phyloP scores from a whole-genome alignment of 1,140 invertebrate species.

The Heliconius congener region DNA sequence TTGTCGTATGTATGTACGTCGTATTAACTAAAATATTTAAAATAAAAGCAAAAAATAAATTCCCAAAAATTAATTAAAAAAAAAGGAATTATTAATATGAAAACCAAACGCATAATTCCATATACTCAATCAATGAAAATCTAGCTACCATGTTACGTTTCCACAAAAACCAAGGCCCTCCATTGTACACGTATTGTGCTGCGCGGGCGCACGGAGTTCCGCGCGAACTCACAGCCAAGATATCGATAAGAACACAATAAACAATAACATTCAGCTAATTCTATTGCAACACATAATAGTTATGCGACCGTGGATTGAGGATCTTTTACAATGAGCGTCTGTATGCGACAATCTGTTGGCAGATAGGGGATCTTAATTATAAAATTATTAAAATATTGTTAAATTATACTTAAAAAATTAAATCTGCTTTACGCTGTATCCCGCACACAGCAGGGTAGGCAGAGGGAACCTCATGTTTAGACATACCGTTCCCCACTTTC shows the following conservation, averaged over 20 bases:
- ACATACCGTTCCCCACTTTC: too few species aligned
- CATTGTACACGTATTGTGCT: conserved; percentile 51
- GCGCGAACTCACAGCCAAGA: conserved; percentile 61
- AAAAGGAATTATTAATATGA: conserved; percentile 2
- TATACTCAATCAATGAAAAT: conserved; percentile 44
- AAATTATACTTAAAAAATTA: too few species aligned
- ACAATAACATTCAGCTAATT: conserved; percentile 74
- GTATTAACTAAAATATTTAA: too few species aligned
- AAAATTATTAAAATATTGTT: conserved; percentile 1
- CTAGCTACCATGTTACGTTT: conserved; percentile 56
- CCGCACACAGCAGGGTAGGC: too few species aligned
- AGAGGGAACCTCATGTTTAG: too few species aligned
- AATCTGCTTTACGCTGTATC: too few species aligned
- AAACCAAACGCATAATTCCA: conserved; percentile 36
- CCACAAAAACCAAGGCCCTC: conserved; percentile 73
- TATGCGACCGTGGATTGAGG: conserved; percentile 56
- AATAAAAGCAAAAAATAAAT: too few species aligned
- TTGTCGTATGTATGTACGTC: too few species aligned
- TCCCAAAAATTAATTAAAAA: too few species aligned
- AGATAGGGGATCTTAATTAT: neutral
- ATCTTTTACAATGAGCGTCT: conserved; percentile 43
- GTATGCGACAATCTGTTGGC: conserved; percentile 8
- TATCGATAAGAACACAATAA: conserved; percentile 79
- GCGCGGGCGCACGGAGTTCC: conserved; percentile 49
- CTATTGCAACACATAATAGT: conserved; percentile 64